Percentiles rank a stretch among this genome's conserved stretches.
phyloP scores from a whole-genome alignment of 1,140 invertebrate species.

The Oryzaephilus surinamensis region DNA sequence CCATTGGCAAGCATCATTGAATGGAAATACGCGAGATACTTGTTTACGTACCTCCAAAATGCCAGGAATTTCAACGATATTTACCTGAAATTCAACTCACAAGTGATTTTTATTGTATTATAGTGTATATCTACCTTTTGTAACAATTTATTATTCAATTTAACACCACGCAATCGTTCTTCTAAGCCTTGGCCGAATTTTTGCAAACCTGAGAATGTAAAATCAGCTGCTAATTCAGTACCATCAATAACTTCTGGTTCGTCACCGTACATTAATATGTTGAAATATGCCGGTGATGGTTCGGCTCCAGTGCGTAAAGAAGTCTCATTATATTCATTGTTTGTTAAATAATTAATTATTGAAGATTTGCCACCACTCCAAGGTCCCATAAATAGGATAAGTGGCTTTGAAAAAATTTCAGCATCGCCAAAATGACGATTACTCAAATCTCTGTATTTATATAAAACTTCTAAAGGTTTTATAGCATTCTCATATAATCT shows the following conservation, averaged over 20 bases:
- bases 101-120: slow-evolving; percentile 4
- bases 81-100: slow-evolving; percentile 57
- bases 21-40: slow-evolving; percentile 84
- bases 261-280: slow-evolving; percentile 82
- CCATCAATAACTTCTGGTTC: slow-evolving; percentile 77
- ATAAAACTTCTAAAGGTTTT: slow-evolving; percentile 78
- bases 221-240: slow-evolving; percentile 84
- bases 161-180: slow-evolving; percentile 74
- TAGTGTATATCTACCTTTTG: slow-evolving; percentile 49
- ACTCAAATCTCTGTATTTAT: slow-evolving; percentile 86
- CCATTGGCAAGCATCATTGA: slow-evolving; percentile 94
- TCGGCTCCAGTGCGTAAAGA: slow-evolving; percentile 83
- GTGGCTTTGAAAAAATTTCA: slow-evolving; percentile 89
- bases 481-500: slow-evolving; percentile 79
- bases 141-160: slow-evolving; percentile 70
- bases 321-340: slow-evolving; percentile 71
- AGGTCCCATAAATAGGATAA: slow-evolving; percentile 87
- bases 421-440: slow-evolving; percentile 88
- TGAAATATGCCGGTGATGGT: slow-evolving; percentile 88
- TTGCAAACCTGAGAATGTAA: slow-evolving; percentile 85
- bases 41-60: slow-evolving; percentile 89
- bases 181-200: slow-evolving; percentile 91
- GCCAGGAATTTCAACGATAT: slow-evolving; percentile 92
- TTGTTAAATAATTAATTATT: slow-evolving; percentile 85
- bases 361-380: slow-evolving; percentile 94